phyloP scores from a whole-genome alignment of 2,797 vertebrate species.

The Rousettus madagascariensis region DNA sequence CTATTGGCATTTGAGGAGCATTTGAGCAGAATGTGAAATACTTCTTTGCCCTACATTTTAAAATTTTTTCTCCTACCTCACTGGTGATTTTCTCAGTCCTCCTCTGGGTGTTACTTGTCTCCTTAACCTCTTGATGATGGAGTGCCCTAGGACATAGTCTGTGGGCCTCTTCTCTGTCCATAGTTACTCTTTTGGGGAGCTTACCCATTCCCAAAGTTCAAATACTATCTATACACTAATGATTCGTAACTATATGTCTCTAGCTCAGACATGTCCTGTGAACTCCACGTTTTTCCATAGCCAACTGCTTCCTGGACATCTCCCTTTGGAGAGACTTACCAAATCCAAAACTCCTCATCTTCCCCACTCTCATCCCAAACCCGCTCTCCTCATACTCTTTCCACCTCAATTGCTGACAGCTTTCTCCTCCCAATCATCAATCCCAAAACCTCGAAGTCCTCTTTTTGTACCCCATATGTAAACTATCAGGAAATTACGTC shows the following conservation, averaged over 20 bases:
- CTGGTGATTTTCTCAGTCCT: neutral
- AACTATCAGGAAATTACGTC: neutral
- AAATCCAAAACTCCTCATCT: neutral
- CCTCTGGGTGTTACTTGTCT: neutral
- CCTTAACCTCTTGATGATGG: neutral
- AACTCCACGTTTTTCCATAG: neutral
- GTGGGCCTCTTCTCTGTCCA: neutral
- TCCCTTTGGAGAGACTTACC: neutral
- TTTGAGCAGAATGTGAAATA: neutral
- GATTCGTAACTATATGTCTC: neutral
- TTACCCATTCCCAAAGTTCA: neutral
- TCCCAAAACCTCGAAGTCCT: neutral
- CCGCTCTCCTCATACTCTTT: neutral
- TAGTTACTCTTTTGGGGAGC: neutral
- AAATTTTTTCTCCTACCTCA: neutral
- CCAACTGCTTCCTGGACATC: neutral
- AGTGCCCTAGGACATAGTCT: neutral
- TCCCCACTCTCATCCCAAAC: fast-evolving
- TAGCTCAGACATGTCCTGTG: neutral
- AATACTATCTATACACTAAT: neutral
- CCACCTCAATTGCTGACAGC: neutral
- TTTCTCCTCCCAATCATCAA: neutral
- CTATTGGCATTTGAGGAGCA: neutral
- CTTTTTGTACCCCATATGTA: neutral
- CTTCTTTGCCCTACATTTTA: neutral